A percentile compares a stretch with the other conserved stretches of the same genome.
Evolutionary conservation across 2,888 invertebrate species (phyloP).

Genomic region (Didymodactylos carnosus): DNA sequence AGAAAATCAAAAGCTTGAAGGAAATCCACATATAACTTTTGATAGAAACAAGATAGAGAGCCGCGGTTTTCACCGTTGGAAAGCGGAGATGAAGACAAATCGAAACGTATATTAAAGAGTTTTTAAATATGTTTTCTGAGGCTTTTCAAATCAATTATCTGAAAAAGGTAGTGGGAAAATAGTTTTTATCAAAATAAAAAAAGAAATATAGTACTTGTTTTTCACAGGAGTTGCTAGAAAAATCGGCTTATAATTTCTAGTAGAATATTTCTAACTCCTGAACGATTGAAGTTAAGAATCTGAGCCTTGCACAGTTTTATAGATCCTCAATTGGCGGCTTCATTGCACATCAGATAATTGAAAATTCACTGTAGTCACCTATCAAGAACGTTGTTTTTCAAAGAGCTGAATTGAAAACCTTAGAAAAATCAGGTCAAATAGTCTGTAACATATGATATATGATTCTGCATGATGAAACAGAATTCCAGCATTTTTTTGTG

Average conservation of each 20-base stretch:
- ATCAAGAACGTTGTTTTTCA: not conserved
- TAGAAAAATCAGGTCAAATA: not conserved
- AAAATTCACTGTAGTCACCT: not conserved
- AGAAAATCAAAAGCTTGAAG: not conserved
- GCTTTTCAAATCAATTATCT: not conserved
- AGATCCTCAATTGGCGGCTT: too few species aligned
- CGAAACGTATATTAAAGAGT: not conserved
- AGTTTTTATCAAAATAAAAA: not conserved
- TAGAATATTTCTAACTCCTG: too few species aligned
- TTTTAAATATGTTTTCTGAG: not conserved
- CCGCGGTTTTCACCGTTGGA: not conserved
- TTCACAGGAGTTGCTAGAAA: too few species aligned
- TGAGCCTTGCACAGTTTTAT: too few species aligned
- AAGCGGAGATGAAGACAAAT: too few species aligned
- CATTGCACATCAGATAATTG: not conserved
- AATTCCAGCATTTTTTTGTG: too few species aligned
- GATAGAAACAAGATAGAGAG: not conserved
- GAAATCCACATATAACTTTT: not conserved
- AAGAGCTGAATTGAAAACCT: not conserved
- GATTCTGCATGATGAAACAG: too few species aligned
- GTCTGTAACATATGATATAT: not conserved
- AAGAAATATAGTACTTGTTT: too few species aligned
- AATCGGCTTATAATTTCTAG: too few species aligned
- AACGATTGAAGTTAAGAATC: too few species aligned
- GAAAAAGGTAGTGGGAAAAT: not conserved